Conservation (phyloP, 2,888 invertebrate genomes). For the Nomada ferruginata region DNA sequence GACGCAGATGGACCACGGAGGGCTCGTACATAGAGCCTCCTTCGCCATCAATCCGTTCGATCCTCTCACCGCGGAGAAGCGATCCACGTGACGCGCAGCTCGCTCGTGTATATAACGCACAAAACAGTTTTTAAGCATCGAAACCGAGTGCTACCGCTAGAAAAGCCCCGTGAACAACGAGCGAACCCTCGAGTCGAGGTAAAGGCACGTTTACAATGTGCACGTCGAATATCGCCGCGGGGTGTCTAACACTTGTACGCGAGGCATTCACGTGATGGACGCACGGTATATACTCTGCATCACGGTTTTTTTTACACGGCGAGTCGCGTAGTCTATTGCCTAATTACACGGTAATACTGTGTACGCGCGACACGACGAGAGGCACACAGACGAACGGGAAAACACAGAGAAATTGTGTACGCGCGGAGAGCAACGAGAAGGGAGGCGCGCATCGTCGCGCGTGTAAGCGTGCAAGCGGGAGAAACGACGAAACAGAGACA, state of each 20-base stretch:
- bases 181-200: conserved; percentile 56
- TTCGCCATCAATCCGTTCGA: conserved; percentile 7
- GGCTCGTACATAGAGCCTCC: not conserved
- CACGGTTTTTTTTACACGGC: conserved; percentile 72
- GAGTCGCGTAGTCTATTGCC: conserved; percentile 74
- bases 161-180: conserved; percentile 48
- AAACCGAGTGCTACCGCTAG: conserved; percentile 38
- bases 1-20: conserved; percentile 12
- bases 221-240: conserved; percentile 73
- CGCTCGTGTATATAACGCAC: conserved; percentile 6
- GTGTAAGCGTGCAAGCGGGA: conserved; percentile 19
- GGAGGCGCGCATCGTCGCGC: conserved; percentile 23
- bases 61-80: conserved; percentile 2
- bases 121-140: conserved; percentile 49
- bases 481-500: conserved; percentile 41
- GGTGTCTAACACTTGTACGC: conserved; percentile 77
- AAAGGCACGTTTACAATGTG: conserved; percentile 62
- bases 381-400: conserved; percentile 18
- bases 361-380: conserved; percentile 8
- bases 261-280: conserved; percentile 56
- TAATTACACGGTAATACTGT: conserved; percentile 77
- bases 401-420: not conserved
- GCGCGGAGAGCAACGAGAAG: conserved; percentile 1
- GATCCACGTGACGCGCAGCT: not conserved
- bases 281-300: conserved; percentile 64